Percentiles rank a stretch among this genome's conserved stretches.
phyloP scores from a whole-genome alignment of 2,888 invertebrate genomes.

The Listrodromus nycthemerus region DNA sequence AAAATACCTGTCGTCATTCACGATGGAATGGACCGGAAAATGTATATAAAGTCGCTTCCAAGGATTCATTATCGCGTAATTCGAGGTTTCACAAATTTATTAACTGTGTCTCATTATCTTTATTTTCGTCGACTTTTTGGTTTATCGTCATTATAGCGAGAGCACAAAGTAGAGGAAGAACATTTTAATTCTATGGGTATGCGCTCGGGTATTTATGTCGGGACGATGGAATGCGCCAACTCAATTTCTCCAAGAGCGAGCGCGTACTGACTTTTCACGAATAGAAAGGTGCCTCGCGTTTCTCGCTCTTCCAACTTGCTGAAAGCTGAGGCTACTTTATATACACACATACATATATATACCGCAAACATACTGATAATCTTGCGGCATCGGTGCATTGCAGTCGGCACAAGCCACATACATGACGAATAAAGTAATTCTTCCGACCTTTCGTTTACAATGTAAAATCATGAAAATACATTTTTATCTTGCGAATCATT shows the following conservation, averaged over 20 bases:
- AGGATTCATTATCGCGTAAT: neutral
- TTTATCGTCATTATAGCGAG: neutral
- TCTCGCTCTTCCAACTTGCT: constrained; percentile 56
- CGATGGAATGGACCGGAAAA: neutral
- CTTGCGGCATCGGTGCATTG: constrained; percentile 17
- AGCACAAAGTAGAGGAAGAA: constrained; percentile 37
- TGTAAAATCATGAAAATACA: constrained; percentile 8
- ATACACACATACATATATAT: constrained; percentile 9
- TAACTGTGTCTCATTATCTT: neutral
- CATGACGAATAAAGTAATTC: neutral
- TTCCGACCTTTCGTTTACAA: constrained; percentile 44
- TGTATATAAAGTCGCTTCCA: neutral
- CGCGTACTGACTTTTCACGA: constrained; percentile 69
- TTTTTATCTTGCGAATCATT: constrained; percentile 14
- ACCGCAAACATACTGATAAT: constrained; percentile 39
- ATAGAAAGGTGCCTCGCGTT: constrained; percentile 68
- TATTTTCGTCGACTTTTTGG: neutral
- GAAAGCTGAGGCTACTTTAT: neutral
- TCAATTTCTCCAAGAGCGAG: constrained; percentile 69
- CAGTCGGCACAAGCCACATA: neutral
- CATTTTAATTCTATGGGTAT: constrained; percentile 63
- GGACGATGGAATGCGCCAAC: constrained; percentile 66
- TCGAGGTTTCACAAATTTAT: neutral
- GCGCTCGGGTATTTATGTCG: constrained; percentile 63
- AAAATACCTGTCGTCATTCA: neutral